Evolutionary conservation across 30 jellyfish, hydroid and myxozoan species (phyloP).

Genomic region (Hydractinia symbiolongicarpus): DNA sequence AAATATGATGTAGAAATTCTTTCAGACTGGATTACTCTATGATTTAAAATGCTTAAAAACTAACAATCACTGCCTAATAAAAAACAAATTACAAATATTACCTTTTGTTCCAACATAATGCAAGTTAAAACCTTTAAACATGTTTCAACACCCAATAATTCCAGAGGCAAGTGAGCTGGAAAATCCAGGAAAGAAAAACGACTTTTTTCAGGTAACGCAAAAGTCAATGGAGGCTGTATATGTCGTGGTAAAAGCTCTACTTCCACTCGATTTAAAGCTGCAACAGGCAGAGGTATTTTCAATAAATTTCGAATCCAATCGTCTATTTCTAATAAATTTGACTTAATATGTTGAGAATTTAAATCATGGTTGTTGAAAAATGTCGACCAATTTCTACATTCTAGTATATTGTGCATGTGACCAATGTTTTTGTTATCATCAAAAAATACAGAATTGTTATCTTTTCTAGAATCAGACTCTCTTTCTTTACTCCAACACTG

Average conservation of each 20-base stretch:
- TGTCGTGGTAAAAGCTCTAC: conserved; percentile 86
- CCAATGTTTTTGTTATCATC: conserved; percentile 13
- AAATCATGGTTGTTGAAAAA: conserved; percentile 13
- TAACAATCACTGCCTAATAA: too few species aligned
- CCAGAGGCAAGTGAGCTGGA: conserved; percentile 83
- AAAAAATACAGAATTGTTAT: background rate
- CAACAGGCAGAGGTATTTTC: conserved; percentile 62
- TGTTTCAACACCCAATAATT: conserved; percentile 80
- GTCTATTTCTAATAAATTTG: conserved; percentile 58
- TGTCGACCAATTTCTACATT: conserved; percentile 37
- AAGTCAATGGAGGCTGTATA: conserved; percentile 88
- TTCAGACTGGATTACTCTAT: too few species aligned
- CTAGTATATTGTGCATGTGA: conserved; percentile 11
- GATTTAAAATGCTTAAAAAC: too few species aligned
- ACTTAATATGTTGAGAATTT: conserved; percentile 11
- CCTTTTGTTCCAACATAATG: conserved; percentile 82
- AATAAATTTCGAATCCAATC: conserved; percentile 58
- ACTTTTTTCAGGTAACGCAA: conserved; percentile 95
- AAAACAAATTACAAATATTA: background rate
- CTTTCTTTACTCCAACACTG: conserved; percentile 19
- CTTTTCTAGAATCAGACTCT: background rate
- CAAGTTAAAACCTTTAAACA: conserved; percentile 79
- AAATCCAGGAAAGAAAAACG: conserved; percentile 69
- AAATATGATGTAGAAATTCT: too few species aligned
- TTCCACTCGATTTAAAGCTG: conserved; percentile 71